Percentiles rank a stretch among this genome's conserved stretches.
phyloP scores from a whole-genome alignment of 2,797 vertebrate genomes.

The Catostomus latipinnis region DNA sequence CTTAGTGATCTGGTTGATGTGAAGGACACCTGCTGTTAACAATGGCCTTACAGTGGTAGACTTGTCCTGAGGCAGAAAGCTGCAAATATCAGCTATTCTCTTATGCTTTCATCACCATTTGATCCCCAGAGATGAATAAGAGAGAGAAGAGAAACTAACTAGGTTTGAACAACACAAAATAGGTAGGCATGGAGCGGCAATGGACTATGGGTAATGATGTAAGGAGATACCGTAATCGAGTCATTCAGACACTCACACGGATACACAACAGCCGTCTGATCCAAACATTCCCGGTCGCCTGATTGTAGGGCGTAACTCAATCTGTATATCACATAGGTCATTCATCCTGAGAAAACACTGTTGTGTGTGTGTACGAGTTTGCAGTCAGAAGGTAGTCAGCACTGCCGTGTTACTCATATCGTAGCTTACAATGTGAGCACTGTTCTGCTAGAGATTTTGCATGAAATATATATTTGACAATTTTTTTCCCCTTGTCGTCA shows the following conservation, averaged over 20 bases:
- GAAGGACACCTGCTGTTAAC: slow-evolving; percentile 37
- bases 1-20: slow-evolving; percentile 14
- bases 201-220: slow-evolving; percentile 8
- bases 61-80: slow-evolving; percentile 7
- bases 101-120: slow-evolving; percentile 43
- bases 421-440: background rate
- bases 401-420: background rate
- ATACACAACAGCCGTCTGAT: background rate
- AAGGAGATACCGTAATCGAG: slow-evolving; percentile 35
- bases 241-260: slow-evolving; percentile 19
- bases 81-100: slow-evolving; percentile 28
- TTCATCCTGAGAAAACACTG: background rate
- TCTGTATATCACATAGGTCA: slow-evolving; percentile 6
- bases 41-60: slow-evolving; percentile 4
- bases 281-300: slow-evolving; percentile 7
- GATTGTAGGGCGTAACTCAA: slow-evolving; percentile 33
- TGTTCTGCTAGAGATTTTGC: slow-evolving; percentile 2
- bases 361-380: background rate
- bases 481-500: slow-evolving; percentile 6
- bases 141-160: slow-evolving; percentile 10
- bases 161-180: background rate
- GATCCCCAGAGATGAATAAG: slow-evolving; percentile 34
- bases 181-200: background rate
- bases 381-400: background rate
- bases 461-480: slow-evolving; percentile 17